Evolutionary conservation across 1,140 invertebrate species (phyloP).

Genomic region (Dendroctonus valens): DNA sequence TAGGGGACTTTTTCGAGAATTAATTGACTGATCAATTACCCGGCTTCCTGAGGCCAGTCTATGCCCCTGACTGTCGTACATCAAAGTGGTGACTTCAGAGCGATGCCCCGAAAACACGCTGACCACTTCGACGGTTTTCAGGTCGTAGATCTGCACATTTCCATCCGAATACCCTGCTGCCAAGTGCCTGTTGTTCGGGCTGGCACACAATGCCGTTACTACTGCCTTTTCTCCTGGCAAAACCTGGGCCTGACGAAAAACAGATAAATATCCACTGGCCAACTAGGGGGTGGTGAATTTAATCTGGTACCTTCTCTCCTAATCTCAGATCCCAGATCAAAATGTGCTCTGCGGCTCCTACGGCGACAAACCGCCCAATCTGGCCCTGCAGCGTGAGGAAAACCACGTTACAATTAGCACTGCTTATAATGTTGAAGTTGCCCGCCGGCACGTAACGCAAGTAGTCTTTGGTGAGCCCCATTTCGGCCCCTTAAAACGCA

Average conservation of each 20-base stretch:
- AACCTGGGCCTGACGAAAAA: constrained; percentile 61
- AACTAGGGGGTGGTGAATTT: constrained; percentile 59
- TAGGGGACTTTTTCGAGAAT: background rate
- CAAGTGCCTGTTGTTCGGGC: constrained; percentile 70
- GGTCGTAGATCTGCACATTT: constrained; percentile 78
- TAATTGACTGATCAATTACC: constrained; percentile 53
- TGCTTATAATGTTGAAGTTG: constrained; percentile 84
- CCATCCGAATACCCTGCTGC: constrained; percentile 93
- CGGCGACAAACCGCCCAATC: constrained; percentile 80
- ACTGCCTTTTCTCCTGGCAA: constrained; percentile 74
- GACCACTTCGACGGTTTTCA: constrained; percentile 65
- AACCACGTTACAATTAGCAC: constrained; percentile 71
- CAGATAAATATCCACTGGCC: constrained; percentile 62
- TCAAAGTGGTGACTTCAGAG: constrained; percentile 77
- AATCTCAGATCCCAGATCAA: constrained; percentile 92
- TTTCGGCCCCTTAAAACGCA: constrained; percentile 47
- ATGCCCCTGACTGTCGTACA: constrained; percentile 78
- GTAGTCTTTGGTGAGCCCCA: constrained; percentile 98
- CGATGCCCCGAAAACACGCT: constrained; percentile 88
- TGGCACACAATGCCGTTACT: constrained; percentile 71
- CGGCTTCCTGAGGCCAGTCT: constrained; percentile 83
- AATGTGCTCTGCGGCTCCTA: constrained; percentile 89
- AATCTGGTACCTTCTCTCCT: constrained; percentile 73
- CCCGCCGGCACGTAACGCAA: constrained; percentile 79
- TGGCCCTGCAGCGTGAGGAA: constrained; percentile 75